Percentiles rank a stretch among this genome's conserved stretches.
Evolutionary conservation across 1,140 invertebrate genomes (phyloP).

Genomic region (Wiebesia pumilae): DNA sequence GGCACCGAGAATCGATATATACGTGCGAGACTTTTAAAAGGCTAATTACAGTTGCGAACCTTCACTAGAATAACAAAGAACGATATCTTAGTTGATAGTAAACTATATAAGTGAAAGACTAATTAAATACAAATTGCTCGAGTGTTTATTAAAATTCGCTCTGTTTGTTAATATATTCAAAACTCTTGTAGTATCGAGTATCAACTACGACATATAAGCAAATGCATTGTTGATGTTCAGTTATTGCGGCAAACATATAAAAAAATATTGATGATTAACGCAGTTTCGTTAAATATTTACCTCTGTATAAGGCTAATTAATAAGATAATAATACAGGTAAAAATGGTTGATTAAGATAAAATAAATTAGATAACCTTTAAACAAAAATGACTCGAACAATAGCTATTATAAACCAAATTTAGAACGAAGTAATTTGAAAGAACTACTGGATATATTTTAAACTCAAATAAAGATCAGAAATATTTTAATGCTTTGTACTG

Average conservation of each 20-base stretch:
- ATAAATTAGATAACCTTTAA: no score
- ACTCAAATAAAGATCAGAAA: no score
- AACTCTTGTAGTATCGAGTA: background rate
- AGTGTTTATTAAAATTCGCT: background rate
- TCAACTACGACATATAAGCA: background rate
- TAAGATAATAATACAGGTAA: background rate
- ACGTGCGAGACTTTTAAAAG: background rate
- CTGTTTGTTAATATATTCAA: background rate
- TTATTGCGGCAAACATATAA: background rate
- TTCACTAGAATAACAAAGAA: background rate
- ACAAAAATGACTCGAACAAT: no score
- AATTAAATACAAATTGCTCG: background rate
- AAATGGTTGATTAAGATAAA: no score
- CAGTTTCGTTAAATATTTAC: background rate
- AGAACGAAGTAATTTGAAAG: no score
- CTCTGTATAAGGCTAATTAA: background rate
- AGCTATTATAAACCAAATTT: no score
- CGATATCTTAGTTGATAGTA: background rate
- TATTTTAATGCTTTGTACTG: background rate
- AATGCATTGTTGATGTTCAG: background rate
- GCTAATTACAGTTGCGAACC: background rate
- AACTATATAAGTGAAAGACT: background rate
- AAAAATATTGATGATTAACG: no score
- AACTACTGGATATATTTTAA: no score
- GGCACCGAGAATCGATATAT: background rate